These are phyloP conservation scores for Drosophila erecta DNA, from an alignment of 1,140 invertebrate species.

Conservation along the genomic window DNA sequence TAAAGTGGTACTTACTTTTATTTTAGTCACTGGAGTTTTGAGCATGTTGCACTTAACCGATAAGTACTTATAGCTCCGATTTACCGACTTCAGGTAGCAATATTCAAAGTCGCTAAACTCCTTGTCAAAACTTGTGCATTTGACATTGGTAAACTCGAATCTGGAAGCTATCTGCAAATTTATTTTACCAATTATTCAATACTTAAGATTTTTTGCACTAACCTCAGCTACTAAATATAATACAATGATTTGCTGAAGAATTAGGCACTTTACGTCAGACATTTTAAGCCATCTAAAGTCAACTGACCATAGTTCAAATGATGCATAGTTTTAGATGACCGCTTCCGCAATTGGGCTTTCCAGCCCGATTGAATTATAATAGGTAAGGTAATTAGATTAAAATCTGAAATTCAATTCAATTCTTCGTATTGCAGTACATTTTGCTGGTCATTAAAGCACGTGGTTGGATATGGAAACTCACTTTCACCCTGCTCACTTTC, in stretches of 20 bases:
- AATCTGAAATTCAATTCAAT: neutral
- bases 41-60: neutral
- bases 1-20: neutral
- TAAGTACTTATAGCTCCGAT: constrained; percentile 28
- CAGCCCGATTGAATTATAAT: neutral
- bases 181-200: neutral
- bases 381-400: neutral
- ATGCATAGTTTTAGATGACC: neutral
- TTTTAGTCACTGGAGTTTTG: constrained; percentile 3
- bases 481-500: neutral
- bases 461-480: neutral
- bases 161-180: neutral
- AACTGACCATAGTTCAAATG: neutral
- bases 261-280: neutral
- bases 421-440: neutral
- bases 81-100: constrained; percentile 18
- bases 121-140: constrained; percentile 6
- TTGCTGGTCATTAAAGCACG: neutral
- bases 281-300: neutral
- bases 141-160: constrained; percentile 20
- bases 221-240: neutral
- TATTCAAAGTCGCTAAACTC: constrained; percentile 5
- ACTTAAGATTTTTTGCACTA: neutral
- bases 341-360: neutral
- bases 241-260: neutral